phyloP scores from a whole-genome alignment of 2,113 vertebrate genomes.

The Rhinoderma darwinii region DNA sequence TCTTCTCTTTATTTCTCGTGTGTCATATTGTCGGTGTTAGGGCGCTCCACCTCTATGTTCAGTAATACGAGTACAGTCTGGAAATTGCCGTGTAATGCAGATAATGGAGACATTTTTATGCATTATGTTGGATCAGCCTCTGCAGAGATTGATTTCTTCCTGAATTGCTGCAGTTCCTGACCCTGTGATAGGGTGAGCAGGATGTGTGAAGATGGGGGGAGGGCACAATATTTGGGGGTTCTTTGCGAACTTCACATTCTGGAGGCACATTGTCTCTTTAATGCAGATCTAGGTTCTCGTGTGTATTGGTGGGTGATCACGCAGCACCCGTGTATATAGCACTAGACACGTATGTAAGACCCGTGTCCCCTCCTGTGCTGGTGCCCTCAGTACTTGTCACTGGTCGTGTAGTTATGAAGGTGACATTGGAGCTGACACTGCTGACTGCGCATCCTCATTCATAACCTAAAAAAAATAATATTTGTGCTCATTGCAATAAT shows the following conservation, averaged over 20 bases:
- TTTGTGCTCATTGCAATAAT: conserved; percentile 33
- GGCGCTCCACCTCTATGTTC: not conserved
- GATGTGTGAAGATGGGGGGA: not conserved
- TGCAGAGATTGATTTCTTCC: conserved; percentile 30
- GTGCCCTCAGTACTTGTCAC: not conserved
- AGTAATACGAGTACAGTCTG: not conserved
- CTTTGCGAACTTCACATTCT: not conserved
- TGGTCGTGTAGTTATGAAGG: not conserved
- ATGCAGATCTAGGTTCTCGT: too few species aligned
- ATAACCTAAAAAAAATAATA: conserved; percentile 12
- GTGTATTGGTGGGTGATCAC: too few species aligned
- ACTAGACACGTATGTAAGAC: not conserved
- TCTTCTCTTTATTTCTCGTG: not conserved
- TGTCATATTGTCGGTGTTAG: not conserved
- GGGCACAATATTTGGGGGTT: not conserved
- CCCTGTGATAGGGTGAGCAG: not conserved
- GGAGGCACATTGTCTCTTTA: not conserved
- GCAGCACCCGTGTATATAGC: not conserved
- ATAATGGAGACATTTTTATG: conserved; percentile 40
- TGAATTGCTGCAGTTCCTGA: conserved; percentile 9
- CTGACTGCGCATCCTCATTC: not conserved
- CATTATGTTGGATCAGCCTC: not conserved
- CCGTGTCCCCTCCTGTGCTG: not conserved
- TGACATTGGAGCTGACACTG: conserved; percentile 13
- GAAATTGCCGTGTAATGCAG: not conserved